These are phyloP conservation scores for Ibidorhyncha struthersii DNA, from an alignment of 2,113 vertebrate species.

Conservation along the genomic window DNA sequence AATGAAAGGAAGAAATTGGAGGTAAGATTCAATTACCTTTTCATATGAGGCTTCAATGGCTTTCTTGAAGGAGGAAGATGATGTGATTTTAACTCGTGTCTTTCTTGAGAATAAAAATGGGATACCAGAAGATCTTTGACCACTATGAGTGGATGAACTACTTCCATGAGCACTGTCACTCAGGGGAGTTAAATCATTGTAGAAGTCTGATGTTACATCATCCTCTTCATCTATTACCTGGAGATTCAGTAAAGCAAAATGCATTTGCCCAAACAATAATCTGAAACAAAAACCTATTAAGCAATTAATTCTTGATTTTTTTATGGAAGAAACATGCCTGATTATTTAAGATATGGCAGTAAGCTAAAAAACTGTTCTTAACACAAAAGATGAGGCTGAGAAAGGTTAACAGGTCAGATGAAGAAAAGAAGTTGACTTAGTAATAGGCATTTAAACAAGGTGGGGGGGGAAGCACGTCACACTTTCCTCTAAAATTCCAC, in stretches of 20 bases:
- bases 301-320: neutral
- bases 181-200: slow-evolving; percentile 59
- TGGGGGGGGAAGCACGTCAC: neutral
- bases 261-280: neutral
- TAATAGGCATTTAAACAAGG: neutral
- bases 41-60: slow-evolving; percentile 82
- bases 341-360: neutral
- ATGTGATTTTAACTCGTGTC: neutral
- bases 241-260: slow-evolving; percentile 4
- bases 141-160: accelerated
- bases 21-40: slow-evolving; percentile 68
- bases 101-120: slow-evolving; percentile 54
- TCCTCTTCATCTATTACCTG: slow-evolving; percentile 81
- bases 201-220: slow-evolving; percentile 74
- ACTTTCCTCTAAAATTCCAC: neutral
- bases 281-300: neutral
- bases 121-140: accelerated
- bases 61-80: slow-evolving; percentile 62
- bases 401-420: neutral
- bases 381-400: neutral
- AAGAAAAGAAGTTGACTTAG: neutral
- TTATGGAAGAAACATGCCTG: neutral
- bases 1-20: neutral
- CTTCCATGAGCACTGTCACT: accelerated
- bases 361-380: neutral